These are phyloP conservation scores for Ormyrus pomaceus DNA, from an alignment of 2,888 invertebrate genomes.

Conservation along the genomic window DNA sequence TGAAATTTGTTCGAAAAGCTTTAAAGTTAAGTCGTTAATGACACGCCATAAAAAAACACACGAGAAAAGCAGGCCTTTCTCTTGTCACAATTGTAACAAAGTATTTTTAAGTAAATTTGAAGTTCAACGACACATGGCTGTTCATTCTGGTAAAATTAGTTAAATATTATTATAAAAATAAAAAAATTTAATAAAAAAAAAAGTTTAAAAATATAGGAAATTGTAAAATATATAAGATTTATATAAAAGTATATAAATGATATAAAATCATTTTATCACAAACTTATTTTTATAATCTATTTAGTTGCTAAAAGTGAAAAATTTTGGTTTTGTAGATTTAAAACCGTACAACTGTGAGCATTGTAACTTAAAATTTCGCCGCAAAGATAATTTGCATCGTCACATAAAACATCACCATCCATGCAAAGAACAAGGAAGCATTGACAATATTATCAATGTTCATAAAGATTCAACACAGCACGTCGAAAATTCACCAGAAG, in stretches of 20 bases:
- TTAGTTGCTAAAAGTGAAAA: background rate
- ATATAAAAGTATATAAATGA: background rate
- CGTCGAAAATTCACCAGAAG: too few relatives aligned
- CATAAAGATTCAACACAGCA: too few relatives aligned
- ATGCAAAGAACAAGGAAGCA: too few relatives aligned
- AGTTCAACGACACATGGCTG: constrained; percentile 72
- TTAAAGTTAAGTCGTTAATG: constrained; percentile 72
- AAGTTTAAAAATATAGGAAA: too few relatives aligned
- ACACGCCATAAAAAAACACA: constrained; percentile 74
- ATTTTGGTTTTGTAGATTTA: constrained; percentile 76
- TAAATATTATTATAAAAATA: background rate
- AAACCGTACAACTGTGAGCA: constrained; percentile 84
- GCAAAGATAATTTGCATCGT: constrained; percentile 87
- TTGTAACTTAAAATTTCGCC: constrained; percentile 83
- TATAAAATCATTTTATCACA: background rate
- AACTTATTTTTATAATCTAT: background rate
- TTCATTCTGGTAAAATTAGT: constrained; percentile 72
- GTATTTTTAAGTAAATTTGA: constrained; percentile 75
- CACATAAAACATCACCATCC: constrained; percentile 88
- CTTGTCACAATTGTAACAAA: constrained; percentile 73
- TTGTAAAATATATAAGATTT: too few relatives aligned
- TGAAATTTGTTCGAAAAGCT: constrained; percentile 71
- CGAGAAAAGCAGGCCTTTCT: constrained; percentile 73
- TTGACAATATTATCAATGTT: too few relatives aligned
- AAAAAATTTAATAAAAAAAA: too few relatives aligned